phyloP scores from a whole-genome alignment of 2,113 vertebrate species.

The Hymenochirus boettgeri region DNA sequence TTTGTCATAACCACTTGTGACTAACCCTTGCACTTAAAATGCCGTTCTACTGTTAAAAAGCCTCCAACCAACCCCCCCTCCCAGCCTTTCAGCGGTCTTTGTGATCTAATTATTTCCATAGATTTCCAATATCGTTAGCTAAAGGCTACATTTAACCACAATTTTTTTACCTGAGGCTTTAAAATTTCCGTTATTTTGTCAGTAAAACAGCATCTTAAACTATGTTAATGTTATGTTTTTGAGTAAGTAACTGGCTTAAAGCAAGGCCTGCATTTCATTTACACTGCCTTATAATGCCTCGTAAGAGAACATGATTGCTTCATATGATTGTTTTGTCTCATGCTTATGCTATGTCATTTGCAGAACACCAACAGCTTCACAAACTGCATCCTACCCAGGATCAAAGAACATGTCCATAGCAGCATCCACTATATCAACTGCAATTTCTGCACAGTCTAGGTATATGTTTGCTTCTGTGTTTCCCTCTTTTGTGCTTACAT shows the following conservation, averaged over 20 bases:
- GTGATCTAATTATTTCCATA: too few species aligned
- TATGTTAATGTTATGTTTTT: not conserved
- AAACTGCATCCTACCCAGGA: constrained; percentile 46
- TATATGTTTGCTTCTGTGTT: constrained; percentile 50
- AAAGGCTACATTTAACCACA: too few species aligned
- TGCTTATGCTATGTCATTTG: constrained; percentile 58
- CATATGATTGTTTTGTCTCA: constrained; percentile 45
- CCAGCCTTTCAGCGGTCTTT: too few species aligned
- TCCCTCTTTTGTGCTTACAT: not conserved
- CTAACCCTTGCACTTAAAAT: too few species aligned
- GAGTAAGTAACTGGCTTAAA: not conserved
- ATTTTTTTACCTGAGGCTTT: too few species aligned
- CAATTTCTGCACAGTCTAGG: constrained; percentile 68
- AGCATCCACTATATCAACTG: constrained; percentile 61
- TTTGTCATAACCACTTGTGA: too few species aligned
- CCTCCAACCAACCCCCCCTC: too few species aligned
- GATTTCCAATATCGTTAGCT: too few species aligned
- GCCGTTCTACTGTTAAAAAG: too few species aligned
- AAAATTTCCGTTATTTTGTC: too few species aligned
- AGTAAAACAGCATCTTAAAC: constrained; percentile 10
- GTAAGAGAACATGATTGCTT: not conserved
- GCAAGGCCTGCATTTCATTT: not conserved
- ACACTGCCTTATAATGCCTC: not conserved
- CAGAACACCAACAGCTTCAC: constrained; percentile 58
- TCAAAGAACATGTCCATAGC: constrained; percentile 57